phyloP scores from a whole-genome alignment of 35 echinoderm and acorn worm genomes.

The Anneissia japonica region DNA sequence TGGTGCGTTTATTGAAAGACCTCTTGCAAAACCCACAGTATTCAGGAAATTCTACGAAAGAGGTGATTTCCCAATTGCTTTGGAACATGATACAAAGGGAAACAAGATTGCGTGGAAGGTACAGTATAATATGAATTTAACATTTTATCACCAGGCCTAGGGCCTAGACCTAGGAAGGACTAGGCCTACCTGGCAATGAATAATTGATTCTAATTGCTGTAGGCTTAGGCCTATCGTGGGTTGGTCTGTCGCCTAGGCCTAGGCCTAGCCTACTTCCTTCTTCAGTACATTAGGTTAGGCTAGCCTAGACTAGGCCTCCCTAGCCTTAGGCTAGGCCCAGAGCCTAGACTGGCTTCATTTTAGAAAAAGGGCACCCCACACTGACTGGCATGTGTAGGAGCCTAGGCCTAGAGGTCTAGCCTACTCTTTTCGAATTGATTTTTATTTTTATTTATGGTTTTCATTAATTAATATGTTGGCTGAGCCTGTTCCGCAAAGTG shows the following conservation, averaged over 20 bases:
- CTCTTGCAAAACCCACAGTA: constrained; percentile 49
- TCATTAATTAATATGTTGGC: too few relatives aligned
- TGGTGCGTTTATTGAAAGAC: constrained; percentile 73
- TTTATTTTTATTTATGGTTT: too few relatives aligned
- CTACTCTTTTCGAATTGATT: too few relatives aligned
- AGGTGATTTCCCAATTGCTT: constrained; percentile 95
- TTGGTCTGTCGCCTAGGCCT: background rate
- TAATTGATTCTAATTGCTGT: background rate
- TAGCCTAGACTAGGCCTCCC: too few relatives aligned
- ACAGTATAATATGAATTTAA: background rate
- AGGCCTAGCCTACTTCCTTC: background rate
- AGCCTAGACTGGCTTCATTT: too few relatives aligned
- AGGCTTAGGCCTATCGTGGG: background rate
- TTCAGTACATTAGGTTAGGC: background rate
- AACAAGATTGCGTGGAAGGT: constrained; percentile 99
- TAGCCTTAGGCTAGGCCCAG: too few relatives aligned
- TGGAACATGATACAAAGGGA: constrained; percentile 98
- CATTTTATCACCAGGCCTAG: background rate
- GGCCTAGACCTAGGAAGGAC: background rate
- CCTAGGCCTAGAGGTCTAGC: too few relatives aligned
- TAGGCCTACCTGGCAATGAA: background rate
- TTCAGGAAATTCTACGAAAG: constrained; percentile 94
- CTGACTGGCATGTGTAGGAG: too few relatives aligned
- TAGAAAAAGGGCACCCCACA: too few relatives aligned
- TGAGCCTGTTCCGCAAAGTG: too few relatives aligned